These are phyloP conservation scores for Tapera naevia DNA, from an alignment of 2,797 vertebrate genomes.

Conservation along the genomic window DNA sequence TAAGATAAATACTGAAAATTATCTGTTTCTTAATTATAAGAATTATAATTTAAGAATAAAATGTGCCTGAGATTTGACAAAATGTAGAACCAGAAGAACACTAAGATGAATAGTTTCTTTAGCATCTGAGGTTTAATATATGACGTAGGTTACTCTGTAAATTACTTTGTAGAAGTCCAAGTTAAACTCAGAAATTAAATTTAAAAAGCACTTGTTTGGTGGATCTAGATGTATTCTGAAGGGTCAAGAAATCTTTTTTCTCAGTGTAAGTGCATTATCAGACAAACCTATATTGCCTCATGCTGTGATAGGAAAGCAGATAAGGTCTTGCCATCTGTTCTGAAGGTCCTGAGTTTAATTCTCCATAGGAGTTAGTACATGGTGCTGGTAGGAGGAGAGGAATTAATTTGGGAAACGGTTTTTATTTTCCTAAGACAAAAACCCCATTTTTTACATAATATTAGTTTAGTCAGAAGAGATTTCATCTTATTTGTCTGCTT, in stretches of 20 bases:
- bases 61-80: background rate
- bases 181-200: conserved; percentile 22
- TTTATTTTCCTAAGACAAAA: conserved; percentile 30
- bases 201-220: conserved; percentile 16
- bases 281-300: conserved; percentile 29
- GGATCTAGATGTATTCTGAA: background rate
- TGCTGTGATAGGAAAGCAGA: conserved; percentile 60
- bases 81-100: background rate
- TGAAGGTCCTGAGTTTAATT: conserved; percentile 68
- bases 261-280: conserved; percentile 38
- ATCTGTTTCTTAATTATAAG: background rate
- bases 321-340: conserved; percentile 72
- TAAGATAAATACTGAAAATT: background rate
- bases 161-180: background rate
- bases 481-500: background rate
- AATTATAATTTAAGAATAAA: background rate
- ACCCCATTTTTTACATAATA: background rate
- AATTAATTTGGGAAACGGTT: conserved; percentile 32
- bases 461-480: conserved; percentile 21
- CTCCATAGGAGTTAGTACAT: conserved; percentile 55
- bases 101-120: background rate
- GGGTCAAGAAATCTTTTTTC: conserved; percentile 1
- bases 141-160: background rate
- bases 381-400: conserved; percentile 9
- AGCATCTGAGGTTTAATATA: background rate